Base-by-base conservation (phyloP, 1,140 invertebrate species). In the Akabosia matsudoensis region DNA sequence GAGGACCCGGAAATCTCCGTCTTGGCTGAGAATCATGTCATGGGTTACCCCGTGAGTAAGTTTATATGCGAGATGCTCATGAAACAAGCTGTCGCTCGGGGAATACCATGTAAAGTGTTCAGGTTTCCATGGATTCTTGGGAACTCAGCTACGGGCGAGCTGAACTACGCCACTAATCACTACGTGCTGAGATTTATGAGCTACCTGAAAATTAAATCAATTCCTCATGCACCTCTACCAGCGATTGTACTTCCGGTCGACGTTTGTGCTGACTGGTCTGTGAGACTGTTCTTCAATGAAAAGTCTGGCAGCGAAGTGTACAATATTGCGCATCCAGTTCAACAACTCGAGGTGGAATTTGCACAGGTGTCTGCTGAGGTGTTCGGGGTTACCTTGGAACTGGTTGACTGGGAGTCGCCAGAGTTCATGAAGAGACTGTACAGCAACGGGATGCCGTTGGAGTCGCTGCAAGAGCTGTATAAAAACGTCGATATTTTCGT, bases 61-160 rank as follows among this genome's bases (percentile, higher is more conserved):
- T 72, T 37, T 34, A 24, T 72, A 1, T 13, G 33, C 13, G 70
- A 72, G 2, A 45, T 45, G 3, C 70, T 72, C 2, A 13, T 34
- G 30, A 34, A 28, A 26, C 33, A 72, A 22, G 70, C 33, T 2
- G 28, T 22, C 4, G 2, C 10, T 7, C 2, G 33, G 22, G 33
- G 70, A 1, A 72, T 37, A 37, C 33, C 70, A 2, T 72, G 31
- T 26, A 72, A 72, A 45, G 34, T 72, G 7, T 72, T 72, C 24
- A 34, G 70, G n/a, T 45, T 72, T 22, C 70, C 70, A 3, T 24
- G n/a, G 10, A 34, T 72, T 37, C 13, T 3, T 1, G 70, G 70
- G 33, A 72, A 2, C 4, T 3, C 70, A 22, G 45, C 34, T 37
- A 2, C 3, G 31, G 70, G 16, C 13, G 24, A n/a, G 34, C n/a